phyloP scores from a whole-genome alignment of 1,140 invertebrate genomes.

The Pseudomyrmex pallidus region DNA sequence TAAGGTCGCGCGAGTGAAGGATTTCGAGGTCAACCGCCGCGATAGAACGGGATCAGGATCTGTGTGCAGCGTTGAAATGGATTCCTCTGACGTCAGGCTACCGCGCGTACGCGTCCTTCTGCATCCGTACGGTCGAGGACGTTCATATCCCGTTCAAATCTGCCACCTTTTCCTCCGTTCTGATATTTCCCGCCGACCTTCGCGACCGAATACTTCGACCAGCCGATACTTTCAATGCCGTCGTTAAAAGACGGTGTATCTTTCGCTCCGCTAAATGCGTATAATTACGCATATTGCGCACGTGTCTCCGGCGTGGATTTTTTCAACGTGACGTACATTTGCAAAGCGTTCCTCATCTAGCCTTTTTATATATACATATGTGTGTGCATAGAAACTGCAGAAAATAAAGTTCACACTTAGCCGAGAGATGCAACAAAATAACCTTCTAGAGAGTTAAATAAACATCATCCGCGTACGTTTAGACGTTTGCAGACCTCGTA shows the following conservation, averaged over 20 bases:
- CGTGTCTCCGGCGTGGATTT: not conserved
- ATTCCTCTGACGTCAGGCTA: conserved; percentile 35
- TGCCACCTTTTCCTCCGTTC: conserved; percentile 55
- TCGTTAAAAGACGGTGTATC: conserved; percentile 48
- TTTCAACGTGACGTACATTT: not conserved
- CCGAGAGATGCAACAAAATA: too few species aligned
- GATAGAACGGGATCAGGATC: conserved; percentile 54
- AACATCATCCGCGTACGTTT: not conserved
- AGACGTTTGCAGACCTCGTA: not conserved
- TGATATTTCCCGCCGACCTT: conserved; percentile 66
- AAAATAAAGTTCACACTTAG: too few species aligned
- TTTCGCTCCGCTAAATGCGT: not conserved
- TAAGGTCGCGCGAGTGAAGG: conserved; percentile 33
- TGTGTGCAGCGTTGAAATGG: conserved; percentile 16
- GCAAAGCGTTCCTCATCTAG: not conserved
- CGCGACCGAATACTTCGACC: conserved; percentile 7
- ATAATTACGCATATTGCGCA: conserved; percentile 18
- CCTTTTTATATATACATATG: too few species aligned
- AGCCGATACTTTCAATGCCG: conserved; percentile 59
- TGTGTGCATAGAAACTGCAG: too few species aligned
- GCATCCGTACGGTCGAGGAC: conserved; percentile 52
- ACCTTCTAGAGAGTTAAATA: not conserved
- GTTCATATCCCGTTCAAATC: conserved; percentile 14
- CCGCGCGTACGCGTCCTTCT: conserved; percentile 23
- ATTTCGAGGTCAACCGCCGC: conserved; percentile 24